A percentile compares a stretch with the other conserved stretches of the same genome.
Conservation (phyloP, 2,888 invertebrate genomes). For the Nomada goodeniana region DNA sequence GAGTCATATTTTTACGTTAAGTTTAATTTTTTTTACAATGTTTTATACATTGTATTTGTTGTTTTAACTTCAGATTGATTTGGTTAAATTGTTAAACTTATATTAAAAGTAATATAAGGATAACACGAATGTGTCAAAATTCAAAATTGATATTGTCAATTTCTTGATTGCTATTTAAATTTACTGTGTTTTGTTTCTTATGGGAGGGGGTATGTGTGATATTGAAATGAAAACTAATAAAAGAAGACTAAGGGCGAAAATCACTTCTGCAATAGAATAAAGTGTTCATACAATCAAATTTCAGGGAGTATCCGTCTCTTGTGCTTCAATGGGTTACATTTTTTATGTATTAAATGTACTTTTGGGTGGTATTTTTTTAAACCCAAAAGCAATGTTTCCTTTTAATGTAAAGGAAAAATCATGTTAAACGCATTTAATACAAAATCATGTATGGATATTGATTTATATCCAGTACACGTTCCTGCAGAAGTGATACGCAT, state of each 20-base stretch:
- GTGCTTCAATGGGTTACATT: conserved; percentile 66
- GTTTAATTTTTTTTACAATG: conserved; percentile 76
- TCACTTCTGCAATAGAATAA: conserved; percentile 72
- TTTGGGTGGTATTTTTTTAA: conserved; percentile 51
- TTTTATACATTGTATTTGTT: conserved; percentile 73
- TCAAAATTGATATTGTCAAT: conserved; percentile 83
- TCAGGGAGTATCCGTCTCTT: conserved; percentile 45
- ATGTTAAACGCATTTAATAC: conserved; percentile 50
- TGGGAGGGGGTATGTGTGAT: conserved; percentile 79
- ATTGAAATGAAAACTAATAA: conserved; percentile 72
- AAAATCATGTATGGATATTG: conserved; percentile 49
- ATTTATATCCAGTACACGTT: conserved; percentile 61
- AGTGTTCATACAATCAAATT: conserved; percentile 65
- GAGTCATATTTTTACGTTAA: conserved; percentile 78
- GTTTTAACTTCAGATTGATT: conserved; percentile 64
- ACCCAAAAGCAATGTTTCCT: conserved; percentile 53
- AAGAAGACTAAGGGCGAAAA: conserved; percentile 69
- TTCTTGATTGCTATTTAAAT: conserved; percentile 80
- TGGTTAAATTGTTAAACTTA: conserved; percentile 76
- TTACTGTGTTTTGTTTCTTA: conserved; percentile 80
- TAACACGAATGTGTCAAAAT: conserved; percentile 83
- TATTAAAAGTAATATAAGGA: conserved; percentile 80
- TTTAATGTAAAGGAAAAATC: conserved; percentile 37
- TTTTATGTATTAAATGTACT: conserved; percentile 60
- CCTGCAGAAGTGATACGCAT: conserved; percentile 73